Evolutionary conservation across 2,888 invertebrate species (phyloP), one percentile per base, ranked within the genome.

Genomic region (Ischnura elegans): DNA sequence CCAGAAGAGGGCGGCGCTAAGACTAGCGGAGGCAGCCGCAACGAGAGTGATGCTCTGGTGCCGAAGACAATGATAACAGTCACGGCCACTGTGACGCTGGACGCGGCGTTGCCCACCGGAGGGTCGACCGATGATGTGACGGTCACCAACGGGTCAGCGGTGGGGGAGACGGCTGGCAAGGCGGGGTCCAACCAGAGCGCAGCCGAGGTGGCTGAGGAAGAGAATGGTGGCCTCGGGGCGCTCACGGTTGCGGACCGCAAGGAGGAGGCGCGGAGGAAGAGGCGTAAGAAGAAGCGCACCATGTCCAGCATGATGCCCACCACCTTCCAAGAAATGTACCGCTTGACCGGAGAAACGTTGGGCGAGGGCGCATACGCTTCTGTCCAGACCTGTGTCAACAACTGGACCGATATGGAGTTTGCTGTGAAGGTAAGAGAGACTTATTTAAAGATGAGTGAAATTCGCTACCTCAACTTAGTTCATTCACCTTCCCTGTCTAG

Each of bases 321-420:
- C 95, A 98, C 98, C 96, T 99, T 98, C 97, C 98, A 98, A 97
- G 99, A 99, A 96, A 97, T 99, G 95, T 99, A 99, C 97, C 98
- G 98, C 96, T 97, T 99, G 95, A 99, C 99, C 94, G 99, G 99
- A 94, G 99, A 99, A 96, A 97, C 99, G 95, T 97, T 99, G 95
- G 99, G 99, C 95, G 98, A 98, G 96, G 99, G 99, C 95, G 99
- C 99, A 94, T 99, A 99, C 96, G 99, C 99, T 94, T 98, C 98
- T 95, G 99, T 99, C 94, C 98, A 98, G 96, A 98, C 99, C 16
- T 99, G 99, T 96, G 97, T 98, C 95, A 98, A 98, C 96, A 97
- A 98, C 95, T 98, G 98, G 96, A 99, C 98, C 94, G 98, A 98
- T 95, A 97, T 98, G 96, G 99, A 99, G 96, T 99, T 98, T 96